Percentiles rank a stretch among this genome's conserved stretches.
phyloP scores from a whole-genome alignment of 2,113 vertebrate genomes.

The Theristicus caerulescens region DNA sequence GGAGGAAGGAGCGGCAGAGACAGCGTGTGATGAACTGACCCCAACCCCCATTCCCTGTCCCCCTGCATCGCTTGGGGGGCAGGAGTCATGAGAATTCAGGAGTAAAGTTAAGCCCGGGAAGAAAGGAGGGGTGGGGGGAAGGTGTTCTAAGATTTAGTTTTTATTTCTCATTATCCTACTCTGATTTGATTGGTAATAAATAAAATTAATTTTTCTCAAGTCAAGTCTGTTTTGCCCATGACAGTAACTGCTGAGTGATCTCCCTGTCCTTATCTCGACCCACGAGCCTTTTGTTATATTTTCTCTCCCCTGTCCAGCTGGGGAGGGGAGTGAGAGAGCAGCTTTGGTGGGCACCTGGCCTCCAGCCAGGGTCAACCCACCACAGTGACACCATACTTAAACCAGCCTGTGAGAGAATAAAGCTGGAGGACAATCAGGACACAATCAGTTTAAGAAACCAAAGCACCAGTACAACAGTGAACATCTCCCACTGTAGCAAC shows the following conservation, averaged over 20 bases:
- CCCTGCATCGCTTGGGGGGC: no score
- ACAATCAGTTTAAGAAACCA: background rate
- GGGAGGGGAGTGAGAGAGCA: background rate
- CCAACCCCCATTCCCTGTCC: background rate
- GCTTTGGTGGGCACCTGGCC: background rate
- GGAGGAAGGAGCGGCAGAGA: no score
- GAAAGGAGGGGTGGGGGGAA: background rate
- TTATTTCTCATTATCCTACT: background rate
- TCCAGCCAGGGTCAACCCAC: background rate
- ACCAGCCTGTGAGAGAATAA: background rate
- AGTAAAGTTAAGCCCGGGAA: background rate
- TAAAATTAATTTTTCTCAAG: background rate
- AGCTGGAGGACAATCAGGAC: background rate
- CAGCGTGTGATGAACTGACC: no score
- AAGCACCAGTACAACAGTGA: background rate
- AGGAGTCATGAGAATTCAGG: no score
- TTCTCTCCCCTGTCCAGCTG: background rate
- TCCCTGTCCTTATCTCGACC: background rate
- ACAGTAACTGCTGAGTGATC: background rate
- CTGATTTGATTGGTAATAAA: background rate
- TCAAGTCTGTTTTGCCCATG: background rate
- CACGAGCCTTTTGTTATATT: background rate
- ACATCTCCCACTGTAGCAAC: background rate
- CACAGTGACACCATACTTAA: background rate
- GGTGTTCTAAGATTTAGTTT: background rate